Percentiles rank a stretch among this genome's conserved stretches.
Evolutionary conservation across 1,140 invertebrate species (phyloP).

Genomic region (Lordiphosa stackelbergi): DNA sequence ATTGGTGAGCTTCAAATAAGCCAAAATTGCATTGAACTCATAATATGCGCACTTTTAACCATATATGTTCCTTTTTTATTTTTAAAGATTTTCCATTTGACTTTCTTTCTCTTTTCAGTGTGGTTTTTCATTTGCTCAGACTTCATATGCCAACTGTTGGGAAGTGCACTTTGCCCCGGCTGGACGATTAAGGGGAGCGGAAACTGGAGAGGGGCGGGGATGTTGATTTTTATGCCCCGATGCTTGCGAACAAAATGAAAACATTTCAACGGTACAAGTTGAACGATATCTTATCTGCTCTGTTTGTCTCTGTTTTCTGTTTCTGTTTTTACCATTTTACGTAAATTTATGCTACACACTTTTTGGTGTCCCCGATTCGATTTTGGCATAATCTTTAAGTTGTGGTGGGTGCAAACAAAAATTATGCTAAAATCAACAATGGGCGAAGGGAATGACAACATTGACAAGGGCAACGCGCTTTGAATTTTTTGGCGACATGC

Average conservation of each 20-base stretch:
- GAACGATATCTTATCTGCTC: slow-evolving; percentile 56
- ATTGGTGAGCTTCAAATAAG: too few relatives aligned
- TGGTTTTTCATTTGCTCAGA: slow-evolving; percentile 20
- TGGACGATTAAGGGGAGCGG: slow-evolving; percentile 1
- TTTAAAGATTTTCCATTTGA: slow-evolving; percentile 16
- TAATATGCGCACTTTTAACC: too few relatives aligned
- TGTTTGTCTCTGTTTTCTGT: slow-evolving; percentile 21
- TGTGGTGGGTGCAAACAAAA: slow-evolving; percentile 49
- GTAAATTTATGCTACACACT: slow-evolving; percentile 26
- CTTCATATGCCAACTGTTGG: slow-evolving; percentile 36
- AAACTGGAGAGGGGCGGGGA: slow-evolving; percentile 15
- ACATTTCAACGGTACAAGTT: slow-evolving; percentile 54
- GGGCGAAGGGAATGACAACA: slow-evolving; percentile 46
- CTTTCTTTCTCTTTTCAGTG: slow-evolving; percentile 8
- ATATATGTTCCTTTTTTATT: slow-evolving; percentile 1
- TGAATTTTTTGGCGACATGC: slow-evolving; percentile 45
- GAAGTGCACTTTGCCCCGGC: slow-evolving; percentile 29
- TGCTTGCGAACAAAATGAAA: slow-evolving; percentile 71
- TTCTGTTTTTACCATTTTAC: slow-evolving; percentile 19
- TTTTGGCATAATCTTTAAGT: slow-evolving; percentile 37
- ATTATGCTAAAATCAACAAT: slow-evolving; percentile 52
- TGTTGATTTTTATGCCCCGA: slow-evolving; percentile 70
- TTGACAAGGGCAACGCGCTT: slow-evolving; percentile 52
- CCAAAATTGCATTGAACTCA: too few relatives aligned
- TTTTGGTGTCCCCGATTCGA: background rate